Evolutionary conservation across 2,113 vertebrate species (phyloP).

Genomic region (Benitochromis conjunctus): DNA sequence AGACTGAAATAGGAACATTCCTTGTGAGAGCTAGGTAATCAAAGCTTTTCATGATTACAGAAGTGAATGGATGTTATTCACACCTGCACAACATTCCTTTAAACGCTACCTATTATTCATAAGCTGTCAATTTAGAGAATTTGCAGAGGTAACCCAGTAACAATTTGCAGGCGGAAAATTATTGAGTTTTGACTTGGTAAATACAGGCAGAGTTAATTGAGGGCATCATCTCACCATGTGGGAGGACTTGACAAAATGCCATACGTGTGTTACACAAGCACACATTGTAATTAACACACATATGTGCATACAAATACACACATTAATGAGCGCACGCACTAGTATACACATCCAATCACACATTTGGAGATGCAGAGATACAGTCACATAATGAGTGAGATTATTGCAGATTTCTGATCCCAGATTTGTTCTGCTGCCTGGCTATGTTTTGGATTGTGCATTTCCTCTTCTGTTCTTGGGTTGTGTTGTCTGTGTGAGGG

Average conservation of each 20-base stretch:
- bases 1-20: slow-evolving; percentile 28
- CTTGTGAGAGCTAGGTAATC: slow-evolving; percentile 52
- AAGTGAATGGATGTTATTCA: slow-evolving; percentile 61
- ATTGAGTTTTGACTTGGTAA: slow-evolving; percentile 63
- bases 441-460: background rate
- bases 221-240: slow-evolving; percentile 58
- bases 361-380: slow-evolving; percentile 12
- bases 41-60: slow-evolving; percentile 62
- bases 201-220: slow-evolving; percentile 68
- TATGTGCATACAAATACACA: slow-evolving; percentile 12
- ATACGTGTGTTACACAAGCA: slow-evolving; percentile 60
- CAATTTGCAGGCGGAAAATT: slow-evolving; percentile 55
- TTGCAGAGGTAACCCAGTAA: slow-evolving; percentile 63
- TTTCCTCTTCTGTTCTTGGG: background rate
- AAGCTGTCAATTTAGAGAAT: slow-evolving; percentile 70
- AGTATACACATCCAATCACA: background rate
- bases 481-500: background rate
- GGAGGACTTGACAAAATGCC: slow-evolving; percentile 61
- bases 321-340: background rate
- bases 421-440: slow-evolving; percentile 34
- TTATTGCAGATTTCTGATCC: slow-evolving; percentile 38
- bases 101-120: slow-evolving; percentile 70
- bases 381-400: slow-evolving; percentile 33
- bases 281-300: slow-evolving; percentile 58
- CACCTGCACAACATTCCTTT: slow-evolving; percentile 54